Base-by-base conservation (phyloP, 2,113 vertebrate genomes). In the Clarias magur region DNA sequence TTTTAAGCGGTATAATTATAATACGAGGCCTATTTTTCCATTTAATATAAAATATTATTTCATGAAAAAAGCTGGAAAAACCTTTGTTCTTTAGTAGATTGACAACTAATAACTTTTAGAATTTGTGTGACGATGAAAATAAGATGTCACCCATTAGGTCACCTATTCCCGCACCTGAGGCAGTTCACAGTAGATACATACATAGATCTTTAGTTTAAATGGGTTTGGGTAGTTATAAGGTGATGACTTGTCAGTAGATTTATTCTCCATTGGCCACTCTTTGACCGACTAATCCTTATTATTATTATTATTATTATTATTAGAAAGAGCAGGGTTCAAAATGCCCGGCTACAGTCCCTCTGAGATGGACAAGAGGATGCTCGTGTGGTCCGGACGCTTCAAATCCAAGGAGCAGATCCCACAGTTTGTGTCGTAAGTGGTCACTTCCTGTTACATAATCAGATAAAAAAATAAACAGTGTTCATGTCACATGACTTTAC, bases 341-440 rank as follows among this genome's bases (percentile, higher is more conserved):
- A 25, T 97, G 34, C 97, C 97, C 16, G 95, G 96, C 83, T 93
- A 95, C 93, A 96, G 70, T 34, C 97, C 97, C 30, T 94, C 96
- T 0, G 19, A 94, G 0, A 91, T 96, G 91, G 97, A 99, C 86
- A 97, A 65, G 91, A 98, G 88, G 91, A 92, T 98, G 0, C 86
- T 99, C 65, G 0, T 99, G 70, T 99, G 97, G 97, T 93, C 97
- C 2, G 97, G 97, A 54, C 93, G 97, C 82, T 99, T 95, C 93
- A 99, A 98, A 93, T 96, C 95, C 59, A 48, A 67, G 53, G 97
- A 98, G 3, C 96, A 99, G 82, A 98, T 99, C 87, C 98, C 98
- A 88, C 95, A 97, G 84, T 87, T 93, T 2, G 88, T 99, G 86
- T 96, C 97, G 97, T 99, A 96, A 98, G 98, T 96, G 87, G 34